Evolutionary conservation across 2,797 vertebrate species (phyloP), one percentile per base, ranked within the genome.

Genomic region (Oophaga sylvatica): DNA sequence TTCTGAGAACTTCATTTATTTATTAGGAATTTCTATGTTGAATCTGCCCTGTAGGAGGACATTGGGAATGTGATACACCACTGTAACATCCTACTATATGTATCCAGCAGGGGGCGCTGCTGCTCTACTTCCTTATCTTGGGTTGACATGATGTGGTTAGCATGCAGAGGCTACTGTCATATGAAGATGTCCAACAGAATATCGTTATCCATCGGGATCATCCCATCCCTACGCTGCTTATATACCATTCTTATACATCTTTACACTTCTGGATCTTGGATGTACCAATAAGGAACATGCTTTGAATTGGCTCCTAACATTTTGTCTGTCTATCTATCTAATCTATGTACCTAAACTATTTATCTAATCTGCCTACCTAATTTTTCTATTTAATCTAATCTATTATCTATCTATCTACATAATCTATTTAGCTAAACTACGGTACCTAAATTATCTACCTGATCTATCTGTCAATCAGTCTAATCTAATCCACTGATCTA

Each of bases 91-190:
- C 12, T 20, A 62, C 56, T 26, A 45, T 2, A 59, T 35, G 22
- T 70, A 71, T 83, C 88, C 88, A 89, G 29, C 63, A 86, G 88
- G 84, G 84, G 88, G 48, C 45, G 80, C 88, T 86, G 63, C 71
- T 83, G 80, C 75, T 86, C 88, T 62, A 79, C 73, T 62, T 83
- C 73, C 48, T 53, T 79, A 59, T 35, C 5, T 60, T 7, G 20
- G n/a, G 59, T 77, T 48, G 57, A 60, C 31, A 62, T 67, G 31
- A 79, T 80, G 67, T 75, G 77, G 53, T 31, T 53, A 79, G 84
- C 71, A 70, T 65, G 12, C 22, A 81, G 29, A 68, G 83, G 45
- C 59, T 41, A 57, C 71, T 59, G 41, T 63, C 59, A 29, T 79
- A 73, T 70, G 73, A 60, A 29, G 62, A 41, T 83, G 80, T 48